Evolutionary conservation across 2,797 vertebrate species (phyloP), one percentile per base, ranked within the genome.

Genomic region (Allobates femoralis): DNA sequence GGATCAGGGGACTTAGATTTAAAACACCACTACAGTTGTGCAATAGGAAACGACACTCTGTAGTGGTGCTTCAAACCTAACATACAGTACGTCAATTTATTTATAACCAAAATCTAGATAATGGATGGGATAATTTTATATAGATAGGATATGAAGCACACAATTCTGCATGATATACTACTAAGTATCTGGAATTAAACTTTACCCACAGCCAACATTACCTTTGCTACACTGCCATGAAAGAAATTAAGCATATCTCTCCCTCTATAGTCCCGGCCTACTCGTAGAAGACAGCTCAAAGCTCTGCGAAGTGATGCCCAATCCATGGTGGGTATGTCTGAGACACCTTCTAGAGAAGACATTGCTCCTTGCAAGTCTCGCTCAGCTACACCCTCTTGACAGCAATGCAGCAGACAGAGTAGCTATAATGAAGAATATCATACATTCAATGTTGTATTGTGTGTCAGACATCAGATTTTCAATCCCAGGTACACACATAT

Each of bases 351-450:
- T 37, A 88, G 46, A 23, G 55, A 19, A 30, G 82, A 67, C 55
- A 88, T 23, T 1, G 83, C 83, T 75, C 86, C 86, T 37, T 79
- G 56, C 8, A 88, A 78, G 82, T 88, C 83, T 64, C 26, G 66
- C 50, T 88, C 82, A 30, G 32, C 50, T 16, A 51, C 60, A 66
- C 86, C 81, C 46, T 81, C 77, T 23, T 84, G 69, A n/a, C 82
- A 85, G 69, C 86, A 88, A n/a, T 88, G 76, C 26, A 88, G 19
- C 19, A 88, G 34, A 56, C 86, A 85, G 41, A 88, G 69, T 15
- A 88, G 14, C 86, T 88, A 60, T 51, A 66, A 79, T 37, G n/a
- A 41, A 28, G 50, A 81, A 64, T 58, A 3, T 7, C 28, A 34
- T 34, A 77, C 7, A 67, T 62, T 62, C 11, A n/a, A 5, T 12